Conservation (phyloP, 1,140 invertebrate genomes). For the Megalopta genalis region DNA sequence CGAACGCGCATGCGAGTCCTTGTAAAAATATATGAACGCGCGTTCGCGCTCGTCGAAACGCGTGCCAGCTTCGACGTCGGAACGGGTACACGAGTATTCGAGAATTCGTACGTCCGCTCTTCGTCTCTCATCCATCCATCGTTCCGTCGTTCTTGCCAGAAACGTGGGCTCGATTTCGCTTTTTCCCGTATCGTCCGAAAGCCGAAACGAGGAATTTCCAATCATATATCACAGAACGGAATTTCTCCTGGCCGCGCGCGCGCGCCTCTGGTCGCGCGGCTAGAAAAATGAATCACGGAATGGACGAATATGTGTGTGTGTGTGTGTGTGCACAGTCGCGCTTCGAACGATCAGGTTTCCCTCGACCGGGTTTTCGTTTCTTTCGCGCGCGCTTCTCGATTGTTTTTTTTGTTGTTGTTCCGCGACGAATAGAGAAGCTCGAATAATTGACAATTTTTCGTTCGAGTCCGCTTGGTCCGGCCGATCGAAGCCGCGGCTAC, state of each 20-base stretch:
- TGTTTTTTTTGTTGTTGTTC: not conserved
- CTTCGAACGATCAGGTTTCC: no score
- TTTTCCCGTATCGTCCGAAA: slow-evolving; percentile 8
- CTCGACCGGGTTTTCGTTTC: no score
- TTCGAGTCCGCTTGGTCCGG: slow-evolving; percentile 7
- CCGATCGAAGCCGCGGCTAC: slow-evolving; percentile 31
- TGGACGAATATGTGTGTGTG: slow-evolving; percentile 34
- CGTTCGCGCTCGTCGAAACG: not conserved
- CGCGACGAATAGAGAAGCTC: slow-evolving; percentile 12
- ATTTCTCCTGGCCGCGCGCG: slow-evolving; percentile 45
- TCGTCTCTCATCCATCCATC: not conserved
- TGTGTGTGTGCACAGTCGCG: no score
- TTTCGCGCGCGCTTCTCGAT: no score
- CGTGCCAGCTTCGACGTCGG: slow-evolving; percentile 24
- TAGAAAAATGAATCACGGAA: slow-evolving; percentile 32
- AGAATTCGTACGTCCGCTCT: not conserved
- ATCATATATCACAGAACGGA: slow-evolving; percentile 64
- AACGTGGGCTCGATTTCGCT: slow-evolving; percentile 21
- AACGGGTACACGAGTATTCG: slow-evolving; percentile 30
- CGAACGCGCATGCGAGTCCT: slow-evolving; percentile 22
- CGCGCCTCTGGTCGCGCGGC: slow-evolving; percentile 18
- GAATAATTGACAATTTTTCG: slow-evolving; percentile 58
- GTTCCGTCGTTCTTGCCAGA: no score
- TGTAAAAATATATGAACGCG: slow-evolving; percentile 56
- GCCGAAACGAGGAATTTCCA: slow-evolving; percentile 62